Conservation (phyloP, 2,888 invertebrate genomes). For the Apodemia duryi region DNA sequence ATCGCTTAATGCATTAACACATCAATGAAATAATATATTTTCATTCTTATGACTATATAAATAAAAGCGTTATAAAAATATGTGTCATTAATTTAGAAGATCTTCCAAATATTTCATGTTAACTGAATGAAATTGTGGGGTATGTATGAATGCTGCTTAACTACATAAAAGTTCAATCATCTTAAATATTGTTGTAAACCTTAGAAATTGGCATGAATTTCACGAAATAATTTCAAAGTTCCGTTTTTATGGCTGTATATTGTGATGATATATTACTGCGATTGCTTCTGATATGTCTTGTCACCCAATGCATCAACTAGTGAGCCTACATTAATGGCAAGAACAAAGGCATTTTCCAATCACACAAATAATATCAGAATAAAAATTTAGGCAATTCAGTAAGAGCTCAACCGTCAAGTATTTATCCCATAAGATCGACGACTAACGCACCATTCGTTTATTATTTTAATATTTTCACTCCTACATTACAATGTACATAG, state of each 20-base stretch:
- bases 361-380: conserved; percentile 63
- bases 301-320: conserved; percentile 48
- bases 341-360: conserved; percentile 58
- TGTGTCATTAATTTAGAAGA: conserved; percentile 10
- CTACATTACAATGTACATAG: conserved; percentile 77
- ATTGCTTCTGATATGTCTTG: conserved; percentile 70
- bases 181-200: conserved; percentile 3
- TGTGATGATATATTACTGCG: conserved; percentile 47
- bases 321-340: conserved; percentile 54
- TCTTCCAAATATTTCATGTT: conserved; percentile 8
- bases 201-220: conserved; percentile 24
- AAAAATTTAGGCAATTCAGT: conserved; percentile 65
- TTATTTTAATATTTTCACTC: conserved; percentile 51
- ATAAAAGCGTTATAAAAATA: conserved; percentile 23
- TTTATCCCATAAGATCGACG: conserved; percentile 65
- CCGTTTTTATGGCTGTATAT: conserved; percentile 25
- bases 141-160: conserved; percentile 1
- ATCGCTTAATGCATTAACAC: neutral
- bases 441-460: conserved; percentile 74
- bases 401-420: conserved; percentile 57
- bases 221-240: conserved; percentile 21
- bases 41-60: conserved; percentile 44
- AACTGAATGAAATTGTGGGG: neutral
- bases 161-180: neutral
- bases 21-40: conserved; percentile 23